Conservation (phyloP, 2,113 vertebrate species). For the Xiphophorus hellerii region DNA sequence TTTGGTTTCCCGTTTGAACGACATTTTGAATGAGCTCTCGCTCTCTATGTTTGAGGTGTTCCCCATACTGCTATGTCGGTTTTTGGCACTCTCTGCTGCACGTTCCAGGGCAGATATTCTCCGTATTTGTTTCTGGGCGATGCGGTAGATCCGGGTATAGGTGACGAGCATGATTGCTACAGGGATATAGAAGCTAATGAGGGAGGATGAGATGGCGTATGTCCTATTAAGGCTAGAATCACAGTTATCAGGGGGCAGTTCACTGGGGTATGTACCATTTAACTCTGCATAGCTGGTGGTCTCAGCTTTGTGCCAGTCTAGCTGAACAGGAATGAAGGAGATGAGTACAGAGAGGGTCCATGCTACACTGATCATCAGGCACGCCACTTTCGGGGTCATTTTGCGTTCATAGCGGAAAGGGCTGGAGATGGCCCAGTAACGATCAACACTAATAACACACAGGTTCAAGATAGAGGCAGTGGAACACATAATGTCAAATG, state of each 20-base stretch:
- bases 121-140: slow-evolving; percentile 96
- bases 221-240: slow-evolving; percentile 97
- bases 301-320: slow-evolving; percentile 97
- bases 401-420: slow-evolving; percentile 97
- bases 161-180: slow-evolving; percentile 98
- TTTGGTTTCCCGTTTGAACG: slow-evolving; percentile 98
- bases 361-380: slow-evolving; percentile 92
- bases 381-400: slow-evolving; percentile 97
- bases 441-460: slow-evolving; percentile 97
- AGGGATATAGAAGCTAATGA: slow-evolving; percentile 98
- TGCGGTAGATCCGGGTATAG: slow-evolving; percentile 97
- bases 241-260: slow-evolving; percentile 86
- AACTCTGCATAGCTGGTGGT: slow-evolving; percentile 78
- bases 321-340: slow-evolving; percentile 97
- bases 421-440: slow-evolving; percentile 98
- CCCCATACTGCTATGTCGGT: slow-evolving; percentile 89
- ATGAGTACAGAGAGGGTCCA: slow-evolving; percentile 96
- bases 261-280: slow-evolving; percentile 82
- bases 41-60: slow-evolving; percentile 86
- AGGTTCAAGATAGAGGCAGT: slow-evolving; percentile 98
- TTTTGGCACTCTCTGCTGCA: slow-evolving; percentile 95
- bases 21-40: slow-evolving; percentile 98
- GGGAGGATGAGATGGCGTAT: slow-evolving; percentile 96
- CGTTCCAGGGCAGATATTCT: slow-evolving; percentile 96
- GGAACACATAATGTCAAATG: slow-evolving; percentile 99